Percentiles rank a stretch among this genome's conserved stretches.
Evolutionary conservation across 2,888 invertebrate genomes (phyloP).

Genomic region (Amphipoea oculea): DNA sequence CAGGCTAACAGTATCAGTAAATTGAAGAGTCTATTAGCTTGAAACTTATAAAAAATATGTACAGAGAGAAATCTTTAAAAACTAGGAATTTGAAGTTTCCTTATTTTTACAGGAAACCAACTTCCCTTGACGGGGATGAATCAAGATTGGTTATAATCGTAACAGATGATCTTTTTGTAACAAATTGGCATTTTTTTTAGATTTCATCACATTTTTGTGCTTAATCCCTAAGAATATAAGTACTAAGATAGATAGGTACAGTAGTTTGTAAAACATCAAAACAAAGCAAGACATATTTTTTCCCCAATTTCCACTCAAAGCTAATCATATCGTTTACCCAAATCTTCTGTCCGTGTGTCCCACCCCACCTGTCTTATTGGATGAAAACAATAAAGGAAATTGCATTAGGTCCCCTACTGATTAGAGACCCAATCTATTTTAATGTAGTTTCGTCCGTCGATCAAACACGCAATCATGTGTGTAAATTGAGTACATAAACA

Average conservation of each 20-base stretch:
- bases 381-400: slow-evolving; percentile 79
- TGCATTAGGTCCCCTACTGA: slow-evolving; percentile 75
- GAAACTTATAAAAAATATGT: background rate
- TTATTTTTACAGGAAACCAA: background rate
- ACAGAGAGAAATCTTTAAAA: background rate
- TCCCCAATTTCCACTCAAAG: slow-evolving; percentile 22
- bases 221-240: background rate
- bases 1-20: no score
- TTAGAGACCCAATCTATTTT: slow-evolving; percentile 79
- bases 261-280: slow-evolving; percentile 1
- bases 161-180: background rate
- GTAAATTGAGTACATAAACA: slow-evolving; percentile 45
- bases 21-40: background rate
- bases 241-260: background rate
- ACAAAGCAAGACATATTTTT: slow-evolving; percentile 24
- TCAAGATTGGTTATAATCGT: background rate
- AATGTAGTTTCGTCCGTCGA: slow-evolving; percentile 68
- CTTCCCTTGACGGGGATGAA: background rate
- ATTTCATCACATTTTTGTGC: no score
- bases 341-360: slow-evolving; percentile 40
- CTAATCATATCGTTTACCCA: slow-evolving; percentile 49
- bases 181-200: background rate
- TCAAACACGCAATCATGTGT: slow-evolving; percentile 66
- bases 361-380: slow-evolving; percentile 75
- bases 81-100: background rate